phyloP scores from a whole-genome alignment of 2,113 vertebrate species.

The Microcebus lehilahytsara region DNA sequence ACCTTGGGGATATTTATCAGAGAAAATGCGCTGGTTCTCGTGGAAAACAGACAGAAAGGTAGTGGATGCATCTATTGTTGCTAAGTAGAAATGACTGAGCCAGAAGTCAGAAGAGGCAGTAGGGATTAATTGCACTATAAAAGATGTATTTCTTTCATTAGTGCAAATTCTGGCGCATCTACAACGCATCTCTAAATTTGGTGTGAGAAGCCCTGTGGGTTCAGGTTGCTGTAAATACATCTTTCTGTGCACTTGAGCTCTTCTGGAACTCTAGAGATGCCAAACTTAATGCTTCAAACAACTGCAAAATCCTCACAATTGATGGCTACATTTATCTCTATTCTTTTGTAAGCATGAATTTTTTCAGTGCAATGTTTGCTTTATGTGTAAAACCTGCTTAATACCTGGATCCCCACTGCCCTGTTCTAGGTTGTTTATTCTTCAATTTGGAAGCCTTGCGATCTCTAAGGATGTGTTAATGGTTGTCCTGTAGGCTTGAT shows the following conservation, averaged over 20 bases:
- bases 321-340: background rate
- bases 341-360: background rate
- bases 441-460: background rate
- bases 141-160: background rate
- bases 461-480: background rate
- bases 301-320: background rate
- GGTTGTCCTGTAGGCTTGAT: background rate
- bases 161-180: background rate
- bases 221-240: background rate
- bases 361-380: background rate
- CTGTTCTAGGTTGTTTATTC: background rate
- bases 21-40: background rate
- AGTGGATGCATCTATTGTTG: background rate
- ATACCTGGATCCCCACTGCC: background rate
- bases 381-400: background rate
- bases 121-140: background rate
- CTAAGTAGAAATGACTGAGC: background rate
- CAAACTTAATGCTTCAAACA: background rate
- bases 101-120: background rate
- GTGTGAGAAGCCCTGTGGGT: background rate
- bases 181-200: background rate
- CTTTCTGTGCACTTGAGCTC: background rate
- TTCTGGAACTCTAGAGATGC: background rate
- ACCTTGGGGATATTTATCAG: background rate
- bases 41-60: background rate